Base-by-base conservation (phyloP, 2,888 invertebrate genomes). In the Adelognathus sp. region DNA sequence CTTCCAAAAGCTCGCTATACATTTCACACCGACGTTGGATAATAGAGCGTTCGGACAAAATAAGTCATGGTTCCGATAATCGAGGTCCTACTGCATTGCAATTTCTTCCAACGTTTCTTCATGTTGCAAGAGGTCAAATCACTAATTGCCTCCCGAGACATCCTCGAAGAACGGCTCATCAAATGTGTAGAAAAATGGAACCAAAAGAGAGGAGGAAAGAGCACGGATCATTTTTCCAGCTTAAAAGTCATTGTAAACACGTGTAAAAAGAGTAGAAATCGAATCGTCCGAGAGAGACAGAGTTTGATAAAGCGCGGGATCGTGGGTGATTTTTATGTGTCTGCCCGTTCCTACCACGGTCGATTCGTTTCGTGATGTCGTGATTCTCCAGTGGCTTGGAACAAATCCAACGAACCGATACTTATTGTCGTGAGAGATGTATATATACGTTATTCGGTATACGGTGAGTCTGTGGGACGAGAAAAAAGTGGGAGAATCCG, bases 381-480 rank as follows among this genome's bases (percentile, higher is more conserved):
- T 33, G 64, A 63, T 74, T 75, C 70, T 64, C 46, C 71, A 46
- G 54, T 71, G 61, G 71, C 66, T 79, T 75, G 75, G 71, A 75
- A 54, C 71, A 50, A 79, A 79, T 79, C 71, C 79, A 75, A 71
- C 75, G 79, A 79, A 66, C 66, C 71, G 71, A 75, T 79, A 75
- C 79, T 66, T 67, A 74, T 79, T 71, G 75, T 75, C 75, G 70
- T 60, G 41, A 9, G 39, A 24, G 46, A 50, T 39, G 54, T 31
- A 67, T 66, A 70, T 44, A 36, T 11, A 24, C n/a, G n/a, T n/a
- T 50, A 21, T 3, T 24, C 46, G 46, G 61, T 29, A 33, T 71
- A 66, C 46, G 29, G 27, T 27, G 54, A 33, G n/a, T 36, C 41
- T 41, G 52, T 41, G 29, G 60, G 61, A n/a, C 16, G 31, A 66